These are phyloP conservation scores for Crossaster papposus DNA, from an alignment of 53 echinoderm and acorn worm genomes.

Conservation along the genomic window DNA sequence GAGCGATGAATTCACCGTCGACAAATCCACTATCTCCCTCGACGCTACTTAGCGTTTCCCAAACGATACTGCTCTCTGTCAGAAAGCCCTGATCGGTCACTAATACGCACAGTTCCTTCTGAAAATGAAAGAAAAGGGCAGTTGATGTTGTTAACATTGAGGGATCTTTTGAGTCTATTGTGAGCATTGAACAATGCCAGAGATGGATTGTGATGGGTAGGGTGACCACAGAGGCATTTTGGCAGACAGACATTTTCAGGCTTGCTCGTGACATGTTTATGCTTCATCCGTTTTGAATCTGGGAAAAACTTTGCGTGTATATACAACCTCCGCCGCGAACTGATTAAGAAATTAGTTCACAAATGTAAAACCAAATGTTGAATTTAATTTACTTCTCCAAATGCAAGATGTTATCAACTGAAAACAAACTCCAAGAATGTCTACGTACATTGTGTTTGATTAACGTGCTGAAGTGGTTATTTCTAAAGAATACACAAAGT, in stretches of 20 bases:
- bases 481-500: constrained; percentile 94
- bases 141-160: neutral
- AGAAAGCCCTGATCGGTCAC: constrained; percentile 97
- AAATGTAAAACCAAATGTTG: neutral
- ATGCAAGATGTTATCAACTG: neutral
- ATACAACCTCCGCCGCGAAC: too few species aligned
- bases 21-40: constrained; percentile 97
- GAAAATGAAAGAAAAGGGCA: neutral
- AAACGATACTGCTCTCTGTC: constrained; percentile 88
- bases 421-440: neutral
- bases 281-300: too few species aligned
- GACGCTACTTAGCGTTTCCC: constrained; percentile 91
- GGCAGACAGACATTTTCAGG: too few species aligned
- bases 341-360: too few species aligned
- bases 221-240: too few species aligned
- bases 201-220: too few species aligned
- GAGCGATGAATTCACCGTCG: constrained; percentile 81
- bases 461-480: constrained; percentile 97
- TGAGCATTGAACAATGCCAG: too few species aligned
- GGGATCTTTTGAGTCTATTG: too few species aligned
- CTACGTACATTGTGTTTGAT: constrained; percentile 88
- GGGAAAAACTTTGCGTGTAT: too few species aligned
- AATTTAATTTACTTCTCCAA: neutral
- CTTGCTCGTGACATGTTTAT: too few species aligned
- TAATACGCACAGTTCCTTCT: constrained; percentile 88